Conservation (phyloP, 2,888 invertebrate genomes). For the Macrophya alboannulata region DNA sequence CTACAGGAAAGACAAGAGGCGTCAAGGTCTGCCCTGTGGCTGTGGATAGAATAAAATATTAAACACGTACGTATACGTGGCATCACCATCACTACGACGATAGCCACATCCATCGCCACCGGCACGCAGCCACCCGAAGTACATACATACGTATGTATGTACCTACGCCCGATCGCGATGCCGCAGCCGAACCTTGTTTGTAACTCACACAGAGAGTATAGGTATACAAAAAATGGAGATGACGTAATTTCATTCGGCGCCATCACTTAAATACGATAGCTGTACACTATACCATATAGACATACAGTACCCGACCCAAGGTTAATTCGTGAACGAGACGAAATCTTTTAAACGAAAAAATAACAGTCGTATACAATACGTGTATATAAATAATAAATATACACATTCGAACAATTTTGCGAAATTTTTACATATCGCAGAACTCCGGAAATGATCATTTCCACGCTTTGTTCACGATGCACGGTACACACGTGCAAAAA, state of each 20-base stretch:
- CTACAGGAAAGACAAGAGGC: background rate
- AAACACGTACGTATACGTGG: background rate
- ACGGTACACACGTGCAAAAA: too few relatives aligned
- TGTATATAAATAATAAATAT: background rate
- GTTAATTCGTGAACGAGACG: background rate
- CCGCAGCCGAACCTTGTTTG: background rate
- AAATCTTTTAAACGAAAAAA: background rate
- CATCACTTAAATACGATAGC: conserved; percentile 22
- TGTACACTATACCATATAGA: background rate
- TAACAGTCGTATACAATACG: background rate
- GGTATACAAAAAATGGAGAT: background rate
- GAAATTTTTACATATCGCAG: background rate
- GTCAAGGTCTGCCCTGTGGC: background rate
- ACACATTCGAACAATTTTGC: background rate
- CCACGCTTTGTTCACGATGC: background rate
- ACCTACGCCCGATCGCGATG: too few relatives aligned
- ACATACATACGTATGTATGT: too few relatives aligned
- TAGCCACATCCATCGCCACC: background rate
- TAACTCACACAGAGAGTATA: conserved; percentile 29
- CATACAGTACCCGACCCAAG: background rate
- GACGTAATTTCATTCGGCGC: conserved; percentile 25
- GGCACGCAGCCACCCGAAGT: background rate
- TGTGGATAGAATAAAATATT: conserved; percentile 13
- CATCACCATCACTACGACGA: background rate
- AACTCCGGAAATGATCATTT: background rate